phyloP scores from a whole-genome alignment of 2,888 invertebrate species.

The Sinelater perroti region DNA sequence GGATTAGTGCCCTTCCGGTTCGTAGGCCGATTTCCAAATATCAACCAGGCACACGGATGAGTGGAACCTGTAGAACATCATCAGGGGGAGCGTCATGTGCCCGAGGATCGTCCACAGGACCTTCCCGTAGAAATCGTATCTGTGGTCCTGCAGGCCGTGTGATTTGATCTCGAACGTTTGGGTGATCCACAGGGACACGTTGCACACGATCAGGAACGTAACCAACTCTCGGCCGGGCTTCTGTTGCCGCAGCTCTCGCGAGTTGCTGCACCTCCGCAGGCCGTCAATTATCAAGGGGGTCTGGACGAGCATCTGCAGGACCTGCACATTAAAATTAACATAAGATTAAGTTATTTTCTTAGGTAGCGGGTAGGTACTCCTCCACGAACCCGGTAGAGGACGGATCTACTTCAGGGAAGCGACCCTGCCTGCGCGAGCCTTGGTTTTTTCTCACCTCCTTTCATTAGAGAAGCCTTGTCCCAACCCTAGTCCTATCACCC shows the following conservation, averaged over 20 bases:
- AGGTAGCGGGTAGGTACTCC: too few species aligned
- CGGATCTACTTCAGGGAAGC: too few species aligned
- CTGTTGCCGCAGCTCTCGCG: slow-evolving; percentile 66
- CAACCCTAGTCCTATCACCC: too few species aligned
- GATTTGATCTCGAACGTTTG: slow-evolving; percentile 74
- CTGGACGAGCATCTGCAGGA: slow-evolving; percentile 77
- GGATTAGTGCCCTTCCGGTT: slow-evolving; percentile 56
- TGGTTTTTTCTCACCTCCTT: too few species aligned
- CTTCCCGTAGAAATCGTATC: slow-evolving; percentile 75
- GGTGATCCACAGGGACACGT: slow-evolving; percentile 80
- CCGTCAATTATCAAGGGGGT: slow-evolving; percentile 79
- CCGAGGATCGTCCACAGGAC: slow-evolving; percentile 77
- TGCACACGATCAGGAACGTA: slow-evolving; percentile 78
- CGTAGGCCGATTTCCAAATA: slow-evolving; percentile 80
- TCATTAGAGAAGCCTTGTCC: too few species aligned
- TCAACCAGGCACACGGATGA: slow-evolving; percentile 81
- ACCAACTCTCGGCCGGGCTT: slow-evolving; percentile 81
- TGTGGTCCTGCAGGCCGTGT: slow-evolving; percentile 63
- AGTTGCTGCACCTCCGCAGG: slow-evolving; percentile 76
- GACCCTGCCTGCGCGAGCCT: too few species aligned
- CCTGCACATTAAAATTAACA: slow-evolving; percentile 59
- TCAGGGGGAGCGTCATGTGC: slow-evolving; percentile 76
- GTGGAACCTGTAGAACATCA: slow-evolving; percentile 82
- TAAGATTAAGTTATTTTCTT: background rate
- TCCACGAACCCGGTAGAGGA: too few species aligned